Evolutionary conservation across 1,140 invertebrate genomes (phyloP).

Genomic region (Mactra quadrangularis): DNA sequence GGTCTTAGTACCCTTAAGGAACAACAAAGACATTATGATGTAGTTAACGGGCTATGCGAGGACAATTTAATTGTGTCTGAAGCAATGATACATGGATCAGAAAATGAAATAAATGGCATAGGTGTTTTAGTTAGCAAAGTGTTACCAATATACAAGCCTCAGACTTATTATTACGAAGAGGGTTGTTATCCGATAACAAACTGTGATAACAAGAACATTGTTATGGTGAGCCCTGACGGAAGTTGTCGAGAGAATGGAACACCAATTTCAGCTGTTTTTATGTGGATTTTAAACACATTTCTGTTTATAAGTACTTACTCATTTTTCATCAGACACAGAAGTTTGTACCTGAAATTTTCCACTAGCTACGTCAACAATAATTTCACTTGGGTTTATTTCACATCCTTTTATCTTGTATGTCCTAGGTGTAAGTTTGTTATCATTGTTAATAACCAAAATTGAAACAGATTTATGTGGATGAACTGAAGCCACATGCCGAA

Average conservation of each 20-base stretch:
- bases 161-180: constrained; percentile 5
- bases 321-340: neutral
- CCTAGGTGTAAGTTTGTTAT: neutral
- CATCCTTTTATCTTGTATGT: neutral
- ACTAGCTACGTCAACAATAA: neutral
- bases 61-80: neutral
- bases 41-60: neutral
- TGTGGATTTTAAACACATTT: too few relatives aligned
- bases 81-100: constrained; percentile 17
- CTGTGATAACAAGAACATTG: neutral
- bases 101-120: constrained; percentile 55
- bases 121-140: constrained; percentile 31
- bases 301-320: too few relatives aligned
- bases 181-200: neutral
- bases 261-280: neutral
- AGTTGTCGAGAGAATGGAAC: neutral
- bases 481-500: neutral
- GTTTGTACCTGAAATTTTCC: neutral
- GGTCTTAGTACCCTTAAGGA: constrained; percentile 17
- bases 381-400: neutral
- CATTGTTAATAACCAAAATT: neutral
- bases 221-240: constrained; percentile 47
- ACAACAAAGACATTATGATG: constrained; percentile 9
- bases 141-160: constrained; percentile 4
- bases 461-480: neutral